Percentiles rank a stretch among this genome's conserved stretches.
Conservation (phyloP, 2,888 invertebrate species). For the Lasius fuliginosus region DNA sequence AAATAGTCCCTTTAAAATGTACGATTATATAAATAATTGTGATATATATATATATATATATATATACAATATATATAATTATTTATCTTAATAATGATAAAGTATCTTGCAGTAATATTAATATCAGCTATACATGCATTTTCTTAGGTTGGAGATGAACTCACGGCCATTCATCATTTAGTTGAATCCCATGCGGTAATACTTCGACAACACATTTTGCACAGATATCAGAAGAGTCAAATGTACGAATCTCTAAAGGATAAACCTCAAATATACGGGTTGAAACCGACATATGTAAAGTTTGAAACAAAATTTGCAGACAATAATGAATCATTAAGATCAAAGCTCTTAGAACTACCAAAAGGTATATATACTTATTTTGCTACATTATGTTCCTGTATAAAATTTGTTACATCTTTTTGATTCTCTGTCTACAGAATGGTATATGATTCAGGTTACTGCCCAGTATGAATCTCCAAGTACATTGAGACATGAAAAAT, state of each 20-base stretch:
- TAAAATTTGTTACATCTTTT: slow-evolving; percentile 37
- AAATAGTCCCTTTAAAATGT: neutral
- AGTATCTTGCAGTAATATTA: neutral
- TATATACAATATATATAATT: neutral
- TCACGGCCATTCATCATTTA: slow-evolving; percentile 79
- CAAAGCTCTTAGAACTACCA: slow-evolving; percentile 79
- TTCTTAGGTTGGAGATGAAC: slow-evolving; percentile 71
- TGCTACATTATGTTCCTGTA: neutral
- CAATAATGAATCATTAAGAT: slow-evolving; percentile 68
- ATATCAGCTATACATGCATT: neutral
- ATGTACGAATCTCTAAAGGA: slow-evolving; percentile 68
- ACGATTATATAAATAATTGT: neutral
- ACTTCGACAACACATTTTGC: slow-evolving; percentile 80
- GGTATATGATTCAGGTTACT: slow-evolving; percentile 84
- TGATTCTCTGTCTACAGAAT: slow-evolving; percentile 76
- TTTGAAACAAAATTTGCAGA: slow-evolving; percentile 66
- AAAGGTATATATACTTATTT: slow-evolving; percentile 73
- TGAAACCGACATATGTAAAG: slow-evolving; percentile 74
- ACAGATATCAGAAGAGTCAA: slow-evolving; percentile 79
- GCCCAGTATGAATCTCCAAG: slow-evolving; percentile 74
- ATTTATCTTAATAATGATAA: neutral
- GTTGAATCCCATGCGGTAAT: slow-evolving; percentile 82
- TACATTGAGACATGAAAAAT: slow-evolving; percentile 17
- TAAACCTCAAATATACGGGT: slow-evolving; percentile 69
- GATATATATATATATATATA: neutral